Evolutionary conservation across 2,888 invertebrate genomes (phyloP), one percentile per base, ranked within the genome.

Genomic region (Plagodis pulveraria): DNA sequence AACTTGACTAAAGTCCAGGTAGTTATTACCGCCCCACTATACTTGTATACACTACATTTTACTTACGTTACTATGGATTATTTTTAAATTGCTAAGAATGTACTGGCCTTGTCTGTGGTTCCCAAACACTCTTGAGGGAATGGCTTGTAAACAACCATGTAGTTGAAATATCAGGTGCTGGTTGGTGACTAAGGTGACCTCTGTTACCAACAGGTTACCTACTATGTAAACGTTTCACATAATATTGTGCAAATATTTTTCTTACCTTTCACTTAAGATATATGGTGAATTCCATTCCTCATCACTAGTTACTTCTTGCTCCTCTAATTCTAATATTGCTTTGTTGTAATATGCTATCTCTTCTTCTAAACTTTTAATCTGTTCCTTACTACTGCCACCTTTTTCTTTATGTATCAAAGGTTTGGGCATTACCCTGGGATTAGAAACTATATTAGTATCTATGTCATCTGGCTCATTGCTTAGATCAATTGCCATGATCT

Each of bases 201-300:
- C 22, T 22, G 22, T 22, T 22, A 22, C 22, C 22, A n/a, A n/a
- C n/a, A n/a, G n/a, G n/a, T n/a, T n/a, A n/a, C n/a, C n/a, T n/a
- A n/a, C n/a, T n/a, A 22, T 22, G 22, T 22, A 22, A 2, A 22
- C 4, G 22, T 22, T 22, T 22, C 4, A 22, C 22, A 22, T 22
- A 22, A 22, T 22, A 2, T 22, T 22, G 22, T 22, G 22, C 22
- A 22, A 22, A 22, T 4, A 22, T 22, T 22, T 22, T 34, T 63
- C 67, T 63, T 63, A 67, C 67, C 6, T 5, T 56, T 67, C 59
- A 44, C 55, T 34, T 12, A 36, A 0, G 0, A 64, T 0, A 38
- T 68, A 68, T 6, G 63, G 63, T 0, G 67, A 65, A 0, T 2
- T 1, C 0, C 0, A 0, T 32, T 33, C 6, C 35, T 33, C 6